Conservation (phyloP, 2,888 invertebrate species). For the Conus canariensis region DNA sequence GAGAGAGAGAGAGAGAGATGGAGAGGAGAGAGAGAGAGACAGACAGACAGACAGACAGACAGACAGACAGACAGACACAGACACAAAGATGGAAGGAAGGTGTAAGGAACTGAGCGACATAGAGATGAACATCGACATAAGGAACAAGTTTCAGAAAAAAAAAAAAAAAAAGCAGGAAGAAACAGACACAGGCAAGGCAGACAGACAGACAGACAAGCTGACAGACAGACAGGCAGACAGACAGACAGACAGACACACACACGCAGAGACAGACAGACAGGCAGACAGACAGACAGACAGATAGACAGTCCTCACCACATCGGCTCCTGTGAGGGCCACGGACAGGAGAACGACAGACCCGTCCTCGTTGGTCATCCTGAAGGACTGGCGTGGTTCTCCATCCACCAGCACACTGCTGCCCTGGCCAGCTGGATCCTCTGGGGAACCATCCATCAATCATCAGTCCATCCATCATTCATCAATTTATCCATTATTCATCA, state of each 20-base stretch:
- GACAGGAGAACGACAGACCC: not conserved
- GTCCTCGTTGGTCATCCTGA: not conserved
- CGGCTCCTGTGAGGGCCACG: not conserved
- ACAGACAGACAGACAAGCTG: not conserved
- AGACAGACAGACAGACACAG: not conserved
- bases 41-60: not conserved
- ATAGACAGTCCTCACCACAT: not conserved
- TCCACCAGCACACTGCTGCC: conserved; percentile 15
- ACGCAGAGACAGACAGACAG: too few relatives aligned
- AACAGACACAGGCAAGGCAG: too few relatives aligned
- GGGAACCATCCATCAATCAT: not conserved
- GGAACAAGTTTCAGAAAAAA: too few relatives aligned
- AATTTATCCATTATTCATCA: too few relatives aligned
- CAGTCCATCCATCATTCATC: not conserved
- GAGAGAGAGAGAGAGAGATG: not conserved
- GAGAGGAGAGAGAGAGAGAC: not conserved
- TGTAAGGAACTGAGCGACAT: not conserved
- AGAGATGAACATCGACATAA: not conserved
- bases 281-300: too few relatives aligned
- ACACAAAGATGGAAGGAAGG: not conserved
- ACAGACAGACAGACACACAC: too few relatives aligned
- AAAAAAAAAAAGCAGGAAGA: too few relatives aligned
- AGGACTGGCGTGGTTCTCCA: not conserved
- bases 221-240: not conserved
- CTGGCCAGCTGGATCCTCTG: conserved; percentile 38